Base-by-base conservation (phyloP, 1,140 invertebrate species). In the Adelges cooleyi region DNA sequence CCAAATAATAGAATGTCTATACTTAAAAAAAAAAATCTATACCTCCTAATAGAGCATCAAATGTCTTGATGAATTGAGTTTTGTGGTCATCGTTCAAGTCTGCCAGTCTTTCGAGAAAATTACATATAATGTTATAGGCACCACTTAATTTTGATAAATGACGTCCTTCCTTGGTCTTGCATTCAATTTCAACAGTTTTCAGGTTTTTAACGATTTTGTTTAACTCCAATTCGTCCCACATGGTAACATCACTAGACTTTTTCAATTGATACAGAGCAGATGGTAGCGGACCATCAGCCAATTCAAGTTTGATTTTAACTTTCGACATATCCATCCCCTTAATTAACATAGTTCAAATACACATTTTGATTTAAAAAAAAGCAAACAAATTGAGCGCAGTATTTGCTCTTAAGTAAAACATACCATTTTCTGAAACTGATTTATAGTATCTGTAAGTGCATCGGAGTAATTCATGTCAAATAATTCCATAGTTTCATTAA, bases 401-500 rank as follows among this genome's bases (percentile, higher is more conserved):
- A 38, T 38, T 38, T 6, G 6, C 36, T 13, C 6, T 38, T 38
- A 8, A 15, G 40, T 44, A 44, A n/a, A 25, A 27, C 22, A 2
- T 8, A 62, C 56, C 42, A 62, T 9, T 23, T 46, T 40, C 4
- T 62, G 56, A 15, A 62, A 62, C 23, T 62, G 56, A 48, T 17
- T 46, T 5, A 62, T 62, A 2, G 56, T 62, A 17, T 62, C 56
- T n/a, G 42, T 62, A 3, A 62, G 20, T 2, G 56, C 56, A 18
- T 62, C 56, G 11, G 42, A 48, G 33, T 62, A 62, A 9, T 15
- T 33, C 42, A 62, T 62, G 25, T 62, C 56, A 5, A 62, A 20
- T 22, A 62, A 62, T 40, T 62, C 56, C 56, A 62, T 62, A 1
- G 56, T 62, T 0, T 62, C 56, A 2, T 18, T 44, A 6, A 62